Evolutionary conservation across 2,888 invertebrate species (phyloP).

Genomic region (Drosophila parthenogenetica): DNA sequence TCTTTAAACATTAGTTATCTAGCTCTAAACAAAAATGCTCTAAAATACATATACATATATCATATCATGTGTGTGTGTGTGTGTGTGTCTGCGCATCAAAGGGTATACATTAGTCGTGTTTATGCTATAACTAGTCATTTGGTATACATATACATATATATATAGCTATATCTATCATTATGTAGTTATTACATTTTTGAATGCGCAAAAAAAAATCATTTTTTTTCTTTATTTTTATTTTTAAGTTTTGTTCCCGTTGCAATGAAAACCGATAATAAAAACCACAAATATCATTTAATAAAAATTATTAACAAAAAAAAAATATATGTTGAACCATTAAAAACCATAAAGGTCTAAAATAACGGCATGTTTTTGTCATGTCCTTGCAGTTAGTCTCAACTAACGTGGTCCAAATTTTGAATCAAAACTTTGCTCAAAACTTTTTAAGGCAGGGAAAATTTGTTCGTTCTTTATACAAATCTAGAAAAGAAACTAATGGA

Average conservation of each 20-base stretch:
- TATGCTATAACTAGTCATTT: slow-evolving; percentile 48
- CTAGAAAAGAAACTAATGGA: too few species aligned
- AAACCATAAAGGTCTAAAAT: slow-evolving; percentile 8
- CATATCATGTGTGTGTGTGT: slow-evolving; percentile 32
- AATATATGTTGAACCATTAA: slow-evolving; percentile 6
- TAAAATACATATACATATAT: slow-evolving; percentile 52
- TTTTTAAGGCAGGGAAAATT: slow-evolving; percentile 9
- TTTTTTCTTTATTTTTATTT: slow-evolving; percentile 40
- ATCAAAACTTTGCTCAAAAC: slow-evolving; percentile 7
- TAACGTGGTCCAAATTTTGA: slow-evolving; percentile 6
- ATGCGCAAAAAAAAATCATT: slow-evolving; percentile 31
- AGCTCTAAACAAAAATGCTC: slow-evolving; percentile 57
- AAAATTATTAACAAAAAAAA: slow-evolving; percentile 1
- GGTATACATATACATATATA: slow-evolving; percentile 23
- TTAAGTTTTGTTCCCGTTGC: slow-evolving; percentile 67
- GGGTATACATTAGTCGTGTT: slow-evolving; percentile 46
- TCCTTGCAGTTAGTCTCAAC: slow-evolving; percentile 21
- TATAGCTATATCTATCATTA: slow-evolving; percentile 22
- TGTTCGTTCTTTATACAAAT: background rate
- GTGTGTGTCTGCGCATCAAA: slow-evolving; percentile 50
- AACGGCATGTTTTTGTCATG: slow-evolving; percentile 15
- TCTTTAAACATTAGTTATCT: slow-evolving; percentile 47
- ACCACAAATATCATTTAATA: slow-evolving; percentile 11
- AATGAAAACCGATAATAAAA: slow-evolving; percentile 61
- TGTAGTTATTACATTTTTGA: slow-evolving; percentile 23